Conservation (phyloP, 2,888 invertebrate species). For the Heteropelma amictum region DNA sequence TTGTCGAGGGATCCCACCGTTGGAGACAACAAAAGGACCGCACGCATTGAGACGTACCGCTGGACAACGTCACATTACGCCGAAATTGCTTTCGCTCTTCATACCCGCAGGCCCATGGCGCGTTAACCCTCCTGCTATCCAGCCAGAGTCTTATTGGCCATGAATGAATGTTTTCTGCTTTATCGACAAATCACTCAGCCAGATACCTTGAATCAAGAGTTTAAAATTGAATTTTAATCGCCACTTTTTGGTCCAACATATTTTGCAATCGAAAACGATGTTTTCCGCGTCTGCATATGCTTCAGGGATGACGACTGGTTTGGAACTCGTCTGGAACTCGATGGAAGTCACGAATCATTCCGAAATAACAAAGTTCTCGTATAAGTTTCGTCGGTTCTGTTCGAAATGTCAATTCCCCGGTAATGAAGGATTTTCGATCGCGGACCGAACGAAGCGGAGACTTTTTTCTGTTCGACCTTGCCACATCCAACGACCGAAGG, state of each 20-base stretch:
- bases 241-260: too few species aligned
- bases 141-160: background rate
- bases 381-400: background rate
- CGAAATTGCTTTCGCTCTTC: conserved; percentile 62
- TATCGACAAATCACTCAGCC: too few species aligned
- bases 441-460: background rate
- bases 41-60: conserved; percentile 73
- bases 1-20: conserved; percentile 71
- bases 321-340: background rate
- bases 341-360: background rate
- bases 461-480: background rate
- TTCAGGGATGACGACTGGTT: too few species aligned
- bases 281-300: too few species aligned
- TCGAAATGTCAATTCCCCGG: background rate
- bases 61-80: conserved; percentile 74
- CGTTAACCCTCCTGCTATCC: background rate
- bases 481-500: conserved; percentile 5
- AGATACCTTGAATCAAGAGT: too few species aligned
- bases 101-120: background rate
- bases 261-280: too few species aligned
- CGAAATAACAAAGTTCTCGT: background rate
- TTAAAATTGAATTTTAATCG: too few species aligned
- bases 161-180: background rate
- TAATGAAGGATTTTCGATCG: background rate
- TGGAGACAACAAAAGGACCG: conserved; percentile 75